These are phyloP conservation scores for Coregonus clupeaformis DNA, from an alignment of 2,113 vertebrate species.

Conservation along the genomic window DNA sequence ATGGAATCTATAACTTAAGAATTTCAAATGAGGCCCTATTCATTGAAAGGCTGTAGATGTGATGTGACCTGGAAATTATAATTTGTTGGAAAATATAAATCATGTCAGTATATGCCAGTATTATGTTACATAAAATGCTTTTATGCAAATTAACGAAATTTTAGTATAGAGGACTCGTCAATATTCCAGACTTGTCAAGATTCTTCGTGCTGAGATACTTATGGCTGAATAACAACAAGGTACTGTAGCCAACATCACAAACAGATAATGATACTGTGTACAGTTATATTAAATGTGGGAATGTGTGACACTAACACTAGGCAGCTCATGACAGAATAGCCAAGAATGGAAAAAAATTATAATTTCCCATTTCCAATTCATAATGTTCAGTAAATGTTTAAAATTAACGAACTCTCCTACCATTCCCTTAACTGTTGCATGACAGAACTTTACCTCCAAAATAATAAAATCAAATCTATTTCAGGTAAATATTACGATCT, in stretches of 20 bases:
- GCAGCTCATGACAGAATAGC: neutral
- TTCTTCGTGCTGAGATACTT: slow-evolving; percentile 75
- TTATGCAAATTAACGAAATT: neutral
- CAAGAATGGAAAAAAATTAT: neutral
- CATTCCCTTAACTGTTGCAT: slow-evolving; percentile 71
- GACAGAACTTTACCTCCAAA: slow-evolving; percentile 77
- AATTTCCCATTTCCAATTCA: neutral
- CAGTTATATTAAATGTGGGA: neutral
- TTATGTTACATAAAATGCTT: neutral
- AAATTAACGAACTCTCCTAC: slow-evolving; percentile 77
- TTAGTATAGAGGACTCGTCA: slow-evolving; percentile 67
- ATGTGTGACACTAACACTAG: neutral
- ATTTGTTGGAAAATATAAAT: neutral
- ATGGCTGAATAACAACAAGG: slow-evolving; percentile 83
- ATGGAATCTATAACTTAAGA: neutral
- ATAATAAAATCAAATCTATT: slow-evolving; percentile 72
- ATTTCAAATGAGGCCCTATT: neutral
- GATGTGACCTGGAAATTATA: neutral
- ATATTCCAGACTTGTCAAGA: slow-evolving; percentile 70
- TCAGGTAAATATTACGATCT: slow-evolving; percentile 3
- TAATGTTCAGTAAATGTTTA: slow-evolving; percentile 46
- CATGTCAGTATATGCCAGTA: neutral
- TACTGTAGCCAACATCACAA: slow-evolving; percentile 26
- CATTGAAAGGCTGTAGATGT: neutral
- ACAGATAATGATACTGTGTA: too few species aligned